A percentile compares a stretch with the other conserved stretches of the same genome.
Evolutionary conservation across 2,888 invertebrate genomes (phyloP).

Genomic region (Diaperis boleti): DNA sequence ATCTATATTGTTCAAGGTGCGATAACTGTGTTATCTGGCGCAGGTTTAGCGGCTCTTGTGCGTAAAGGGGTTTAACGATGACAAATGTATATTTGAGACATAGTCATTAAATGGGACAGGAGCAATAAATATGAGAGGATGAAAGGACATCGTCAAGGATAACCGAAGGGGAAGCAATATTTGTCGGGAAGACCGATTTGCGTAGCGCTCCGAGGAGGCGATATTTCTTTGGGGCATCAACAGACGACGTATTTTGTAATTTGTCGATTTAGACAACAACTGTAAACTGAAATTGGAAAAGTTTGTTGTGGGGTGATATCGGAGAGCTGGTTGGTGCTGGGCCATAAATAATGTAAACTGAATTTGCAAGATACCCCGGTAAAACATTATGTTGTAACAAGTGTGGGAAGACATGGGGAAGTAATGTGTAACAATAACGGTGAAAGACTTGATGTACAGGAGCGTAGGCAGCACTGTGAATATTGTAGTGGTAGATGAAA

Average conservation of each 20-base stretch:
- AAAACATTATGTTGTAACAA: too few species aligned
- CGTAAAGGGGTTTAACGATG: slow-evolving; percentile 9
- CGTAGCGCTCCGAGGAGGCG: not conserved
- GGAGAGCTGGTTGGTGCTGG: too few species aligned
- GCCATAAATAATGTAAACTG: too few species aligned
- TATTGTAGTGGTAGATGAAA: too few species aligned
- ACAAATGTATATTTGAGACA: slow-evolving; percentile 19
- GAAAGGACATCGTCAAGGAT: slow-evolving; percentile 12
- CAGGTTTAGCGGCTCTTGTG: slow-evolving; percentile 7
- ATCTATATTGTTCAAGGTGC: slow-evolving; percentile 10
- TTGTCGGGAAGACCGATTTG: slow-evolving; percentile 3
- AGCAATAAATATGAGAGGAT: slow-evolving; percentile 11
- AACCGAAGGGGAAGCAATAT: slow-evolving; percentile 13
- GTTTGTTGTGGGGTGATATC: too few species aligned
- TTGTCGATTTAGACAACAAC: not conserved
- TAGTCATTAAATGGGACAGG: slow-evolving; percentile 16
- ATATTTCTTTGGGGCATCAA: not conserved
- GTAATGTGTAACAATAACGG: too few species aligned
- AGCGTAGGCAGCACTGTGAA: too few species aligned
- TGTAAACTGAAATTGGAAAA: not conserved
- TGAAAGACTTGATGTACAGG: too few species aligned
- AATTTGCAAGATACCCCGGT: too few species aligned
- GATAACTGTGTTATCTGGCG: slow-evolving; percentile 11
- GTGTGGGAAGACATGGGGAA: too few species aligned
- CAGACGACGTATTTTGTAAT: not conserved